Evolutionary conservation across 2,113 vertebrate genomes (phyloP), one percentile per base, ranked within the genome.

Genomic region (Alligator sinensis): DNA sequence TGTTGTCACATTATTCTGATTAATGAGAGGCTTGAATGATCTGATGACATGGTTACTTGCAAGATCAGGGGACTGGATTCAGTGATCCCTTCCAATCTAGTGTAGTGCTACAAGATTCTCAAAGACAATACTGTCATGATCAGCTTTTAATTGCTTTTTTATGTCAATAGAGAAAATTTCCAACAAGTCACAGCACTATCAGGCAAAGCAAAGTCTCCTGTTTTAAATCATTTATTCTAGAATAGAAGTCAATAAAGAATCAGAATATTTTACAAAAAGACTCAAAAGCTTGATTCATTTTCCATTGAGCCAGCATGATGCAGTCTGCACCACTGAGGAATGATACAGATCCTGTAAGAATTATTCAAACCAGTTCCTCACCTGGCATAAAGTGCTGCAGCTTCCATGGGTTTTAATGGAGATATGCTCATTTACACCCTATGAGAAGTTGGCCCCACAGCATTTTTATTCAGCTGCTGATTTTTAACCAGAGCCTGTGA

Each of bases 401-500:
- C 94, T 34, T 18, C 38, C 66, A 80, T 8, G 81, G 82, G 38
- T 28, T 91, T 77, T 80, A 72, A 75, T n/a, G 34, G 38, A 25
- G 28, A 19, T n/a, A 66, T 76, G 66, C 28, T 82, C 77, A 38
- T 11, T 86, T 95, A 90, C 38, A 38, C 60, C 63, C 75, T n/a
- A 15, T 74, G 1, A 30, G 84, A 82, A 0, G 85, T 90, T 62
- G 63, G 63, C 30, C 22, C 70, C 87, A 19, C 77, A 55, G 3
- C 59, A 25, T 93, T 95, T 94, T 30, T 27, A 27, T 24, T 90
- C 82, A 87, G 63, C 74, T 85, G 88, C 81, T 94, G 88, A 83
- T 91, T 95, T 93, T 93, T 47, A 34, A 11, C 19, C 34, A 74
- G 21, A 24, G 9, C 14, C 22, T 24, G 70, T 25, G 34, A 74